Percentiles rank a stretch among this genome's conserved stretches.
phyloP scores from a whole-genome alignment of 1,140 invertebrate species.

The Hylaeus anthracinus region DNA sequence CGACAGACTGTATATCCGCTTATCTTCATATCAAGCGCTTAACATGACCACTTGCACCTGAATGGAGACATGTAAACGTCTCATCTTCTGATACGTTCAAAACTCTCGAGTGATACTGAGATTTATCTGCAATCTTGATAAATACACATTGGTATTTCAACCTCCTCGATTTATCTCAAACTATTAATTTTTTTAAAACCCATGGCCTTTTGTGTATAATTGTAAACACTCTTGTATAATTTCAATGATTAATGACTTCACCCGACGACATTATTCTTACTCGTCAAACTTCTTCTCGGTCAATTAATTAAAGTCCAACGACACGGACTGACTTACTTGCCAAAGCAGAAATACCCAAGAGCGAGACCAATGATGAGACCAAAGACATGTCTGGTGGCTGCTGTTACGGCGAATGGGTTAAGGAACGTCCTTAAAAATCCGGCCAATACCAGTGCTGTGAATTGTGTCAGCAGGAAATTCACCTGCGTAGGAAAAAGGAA shows the following conservation, averaged over 20 bases:
- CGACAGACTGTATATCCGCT: too few species aligned
- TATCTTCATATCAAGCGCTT: too few species aligned
- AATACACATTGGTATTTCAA: too few species aligned
- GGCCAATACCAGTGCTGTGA: constrained; percentile 88
- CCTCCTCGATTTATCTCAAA: too few species aligned
- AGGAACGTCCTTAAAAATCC: constrained; percentile 87
- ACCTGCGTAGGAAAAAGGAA: constrained; percentile 82
- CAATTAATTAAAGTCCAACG: not conserved
- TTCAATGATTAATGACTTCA: not conserved
- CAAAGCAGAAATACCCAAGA: constrained; percentile 94
- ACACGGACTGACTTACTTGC: constrained; percentile 84
- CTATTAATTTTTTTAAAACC: too few species aligned
- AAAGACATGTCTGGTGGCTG: constrained; percentile 87
- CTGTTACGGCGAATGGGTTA: constrained; percentile 84
- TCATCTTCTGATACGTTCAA: too few species aligned
- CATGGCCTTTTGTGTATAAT: too few species aligned
- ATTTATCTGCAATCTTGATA: too few species aligned
- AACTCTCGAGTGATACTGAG: too few species aligned
- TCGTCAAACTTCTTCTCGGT: not conserved
- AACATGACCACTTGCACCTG: too few species aligned
- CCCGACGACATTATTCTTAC: not conserved
- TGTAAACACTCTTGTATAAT: too few species aligned
- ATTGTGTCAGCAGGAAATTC: constrained; percentile 92
- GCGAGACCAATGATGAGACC: constrained; percentile 88
- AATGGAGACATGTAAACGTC: too few species aligned